A percentile compares a stretch with the other conserved stretches of the same genome.
Conservation (phyloP, 2,888 invertebrate species). For the Drosophila cognata region DNA sequence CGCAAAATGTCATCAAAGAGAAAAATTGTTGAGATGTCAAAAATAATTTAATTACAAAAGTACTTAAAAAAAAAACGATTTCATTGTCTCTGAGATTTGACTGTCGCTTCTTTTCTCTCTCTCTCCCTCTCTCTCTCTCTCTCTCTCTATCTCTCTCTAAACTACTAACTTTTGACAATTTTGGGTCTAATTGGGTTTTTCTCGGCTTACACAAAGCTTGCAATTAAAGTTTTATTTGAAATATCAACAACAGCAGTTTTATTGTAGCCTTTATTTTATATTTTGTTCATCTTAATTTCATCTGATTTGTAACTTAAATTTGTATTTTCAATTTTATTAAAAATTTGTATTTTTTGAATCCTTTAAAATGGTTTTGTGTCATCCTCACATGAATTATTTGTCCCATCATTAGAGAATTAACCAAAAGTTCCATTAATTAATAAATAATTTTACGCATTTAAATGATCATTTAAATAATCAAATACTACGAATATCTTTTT, state of each 20-base stretch:
- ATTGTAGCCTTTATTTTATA: background rate
- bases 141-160: background rate
- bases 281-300: background rate
- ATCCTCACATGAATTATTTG: background rate
- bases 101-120: background rate
- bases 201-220: background rate
- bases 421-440: background rate
- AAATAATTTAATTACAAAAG: slow-evolving; percentile 5
- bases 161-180: background rate
- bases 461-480: background rate
- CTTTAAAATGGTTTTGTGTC: background rate
- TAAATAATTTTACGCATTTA: background rate
- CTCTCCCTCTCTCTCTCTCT: background rate
- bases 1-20: background rate
- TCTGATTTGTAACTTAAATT: background rate
- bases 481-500: background rate
- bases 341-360: background rate
- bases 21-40: slow-evolving; percentile 8
- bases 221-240: background rate
- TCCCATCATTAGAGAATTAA: background rate
- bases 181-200: background rate
- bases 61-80: background rate
- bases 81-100: background rate
- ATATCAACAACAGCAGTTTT: background rate
- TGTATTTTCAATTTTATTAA: background rate